phyloP scores from a whole-genome alignment of 1,140 invertebrate genomes.

The Nasonia giraulti region DNA sequence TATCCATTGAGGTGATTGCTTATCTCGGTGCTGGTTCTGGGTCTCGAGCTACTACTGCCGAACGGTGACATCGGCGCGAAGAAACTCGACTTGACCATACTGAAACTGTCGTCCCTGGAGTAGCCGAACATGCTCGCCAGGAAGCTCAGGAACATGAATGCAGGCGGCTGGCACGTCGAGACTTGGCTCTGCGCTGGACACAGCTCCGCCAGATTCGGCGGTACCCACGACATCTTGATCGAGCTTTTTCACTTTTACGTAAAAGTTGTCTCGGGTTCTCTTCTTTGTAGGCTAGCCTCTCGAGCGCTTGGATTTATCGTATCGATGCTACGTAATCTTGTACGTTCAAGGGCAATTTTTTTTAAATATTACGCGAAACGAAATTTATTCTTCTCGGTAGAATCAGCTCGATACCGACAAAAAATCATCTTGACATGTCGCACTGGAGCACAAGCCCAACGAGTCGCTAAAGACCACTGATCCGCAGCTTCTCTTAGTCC shows the following conservation, averaged over 20 bases:
- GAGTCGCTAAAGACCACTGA: too few species aligned
- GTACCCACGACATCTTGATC: slow-evolving; percentile 75
- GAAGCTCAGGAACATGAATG: slow-evolving; percentile 76
- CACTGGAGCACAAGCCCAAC: not conserved
- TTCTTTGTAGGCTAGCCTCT: too few species aligned
- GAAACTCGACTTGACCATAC: not conserved
- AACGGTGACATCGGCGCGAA: not conserved
- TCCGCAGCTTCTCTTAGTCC: too few species aligned
- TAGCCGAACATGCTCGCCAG: slow-evolving; percentile 76
- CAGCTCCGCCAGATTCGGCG: slow-evolving; percentile 74
- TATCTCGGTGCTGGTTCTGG: not conserved
- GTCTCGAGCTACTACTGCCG: not conserved
- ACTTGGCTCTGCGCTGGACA: slow-evolving; percentile 74
- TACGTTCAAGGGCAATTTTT: not conserved
- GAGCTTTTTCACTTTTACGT: not conserved
- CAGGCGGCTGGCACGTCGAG: slow-evolving; percentile 76
- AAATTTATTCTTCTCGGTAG: not conserved
- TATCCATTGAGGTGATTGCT: not conserved
- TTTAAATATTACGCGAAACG: not conserved
- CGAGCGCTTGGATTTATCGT: too few species aligned
- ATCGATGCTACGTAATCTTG: not conserved
- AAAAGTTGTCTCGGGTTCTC: not conserved
- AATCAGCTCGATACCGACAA: not conserved
- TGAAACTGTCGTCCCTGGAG: slow-evolving; percentile 65
- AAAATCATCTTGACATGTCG: not conserved